Conservation (phyloP, 2,888 invertebrate genomes). For the Carabus problematicus region DNA sequence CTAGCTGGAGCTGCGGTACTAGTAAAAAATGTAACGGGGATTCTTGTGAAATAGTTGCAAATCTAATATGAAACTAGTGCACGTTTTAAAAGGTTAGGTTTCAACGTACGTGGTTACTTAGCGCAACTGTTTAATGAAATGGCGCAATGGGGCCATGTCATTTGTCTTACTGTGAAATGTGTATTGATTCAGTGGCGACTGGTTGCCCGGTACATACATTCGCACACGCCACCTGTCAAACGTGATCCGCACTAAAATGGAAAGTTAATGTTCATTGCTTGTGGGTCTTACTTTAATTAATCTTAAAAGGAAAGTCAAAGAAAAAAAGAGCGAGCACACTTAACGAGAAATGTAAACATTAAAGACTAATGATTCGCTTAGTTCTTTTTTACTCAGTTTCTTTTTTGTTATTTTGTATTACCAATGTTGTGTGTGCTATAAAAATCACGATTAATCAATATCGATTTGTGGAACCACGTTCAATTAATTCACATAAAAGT, state of each 20-base stretch:
- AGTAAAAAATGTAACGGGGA: conserved; percentile 8
- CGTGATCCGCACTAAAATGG: conserved; percentile 18
- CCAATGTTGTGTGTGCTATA: too few species aligned
- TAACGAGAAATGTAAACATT: conserved; percentile 1
- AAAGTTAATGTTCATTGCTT: conserved; percentile 15
- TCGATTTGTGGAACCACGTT: too few species aligned
- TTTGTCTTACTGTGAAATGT: conserved; percentile 36
- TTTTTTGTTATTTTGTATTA: too few species aligned
- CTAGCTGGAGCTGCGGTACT: neutral
- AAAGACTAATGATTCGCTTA: conserved; percentile 5
- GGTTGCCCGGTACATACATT: neutral
- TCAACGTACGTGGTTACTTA: too few species aligned
- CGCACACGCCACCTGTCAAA: conserved; percentile 23
- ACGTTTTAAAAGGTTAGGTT: too few species aligned
- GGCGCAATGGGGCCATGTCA: conserved; percentile 34
- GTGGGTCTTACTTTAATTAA: conserved; percentile 15
- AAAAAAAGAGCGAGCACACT: conserved; percentile 15
- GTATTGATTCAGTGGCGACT: conserved; percentile 22
- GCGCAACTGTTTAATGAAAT: conserved; percentile 15
- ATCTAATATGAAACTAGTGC: conserved; percentile 23
- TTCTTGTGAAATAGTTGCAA: conserved; percentile 25
- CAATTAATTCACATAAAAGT: too few species aligned
- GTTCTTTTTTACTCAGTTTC: neutral
- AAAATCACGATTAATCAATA: too few species aligned
- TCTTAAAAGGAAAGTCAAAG: conserved; percentile 24